phyloP scores from a whole-genome alignment of 2,888 invertebrate genomes.

The Ormyrus rosae region DNA sequence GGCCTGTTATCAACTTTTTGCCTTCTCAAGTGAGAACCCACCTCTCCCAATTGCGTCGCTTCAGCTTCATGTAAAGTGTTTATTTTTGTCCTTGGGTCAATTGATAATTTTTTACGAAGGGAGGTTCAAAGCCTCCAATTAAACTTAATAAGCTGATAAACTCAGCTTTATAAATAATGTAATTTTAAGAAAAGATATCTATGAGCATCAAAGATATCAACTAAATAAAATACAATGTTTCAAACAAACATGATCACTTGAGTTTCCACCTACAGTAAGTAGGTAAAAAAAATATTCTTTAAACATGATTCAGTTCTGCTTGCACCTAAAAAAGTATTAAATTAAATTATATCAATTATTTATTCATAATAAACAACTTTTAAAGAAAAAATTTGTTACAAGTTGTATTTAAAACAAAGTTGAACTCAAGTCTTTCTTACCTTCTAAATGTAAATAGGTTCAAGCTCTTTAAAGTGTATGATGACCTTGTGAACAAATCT shows the following conservation, averaged over 20 bases:
- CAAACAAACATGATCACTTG: slow-evolving; percentile 53
- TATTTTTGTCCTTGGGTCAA: slow-evolving; percentile 49
- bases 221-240: slow-evolving; percentile 65
- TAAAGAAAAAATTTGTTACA: too few species aligned
- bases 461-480: too few species aligned
- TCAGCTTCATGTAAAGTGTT: slow-evolving; percentile 71
- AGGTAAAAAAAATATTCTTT: slow-evolving; percentile 58
- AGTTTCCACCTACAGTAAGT: slow-evolving; percentile 60
- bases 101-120: slow-evolving; percentile 36
- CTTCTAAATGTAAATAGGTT: too few species aligned
- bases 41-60: slow-evolving; percentile 64
- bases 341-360: background rate
- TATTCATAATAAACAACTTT: background rate
- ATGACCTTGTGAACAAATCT: too few species aligned
- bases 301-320: slow-evolving; percentile 29
- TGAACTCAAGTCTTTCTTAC: too few species aligned
- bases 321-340: slow-evolving; percentile 21
- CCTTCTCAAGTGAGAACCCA: slow-evolving; percentile 74
- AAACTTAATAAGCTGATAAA: slow-evolving; percentile 38
- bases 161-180: slow-evolving; percentile 16
- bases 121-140: slow-evolving; percentile 46
- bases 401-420: too few species aligned
- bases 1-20: slow-evolving; percentile 68
- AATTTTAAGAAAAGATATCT: slow-evolving; percentile 32
- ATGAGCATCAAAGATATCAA: slow-evolving; percentile 65